phyloP scores from a whole-genome alignment of 1,140 invertebrate genomes.

The Habropoda laboriosa region DNA sequence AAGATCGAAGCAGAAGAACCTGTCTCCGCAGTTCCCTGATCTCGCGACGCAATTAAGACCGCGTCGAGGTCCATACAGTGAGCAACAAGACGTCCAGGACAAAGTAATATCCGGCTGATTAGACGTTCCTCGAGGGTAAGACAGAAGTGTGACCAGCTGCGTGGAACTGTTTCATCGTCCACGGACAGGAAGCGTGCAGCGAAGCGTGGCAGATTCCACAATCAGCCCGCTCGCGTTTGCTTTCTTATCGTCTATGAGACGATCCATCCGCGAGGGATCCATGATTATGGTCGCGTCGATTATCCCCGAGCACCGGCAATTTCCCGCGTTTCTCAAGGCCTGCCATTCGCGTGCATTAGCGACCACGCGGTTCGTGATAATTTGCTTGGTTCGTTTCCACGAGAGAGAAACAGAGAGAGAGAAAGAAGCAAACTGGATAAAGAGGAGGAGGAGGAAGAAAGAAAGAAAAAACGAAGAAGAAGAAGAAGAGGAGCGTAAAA shows the following conservation, averaged over 20 bases:
- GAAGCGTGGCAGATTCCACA: conserved; percentile 39
- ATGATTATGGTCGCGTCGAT: conserved; percentile 36
- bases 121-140: conserved; percentile 2
- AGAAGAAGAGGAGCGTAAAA: neutral
- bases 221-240: conserved; percentile 7
- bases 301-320: conserved; percentile 8
- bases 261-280: conserved; percentile 23
- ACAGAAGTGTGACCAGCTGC: neutral
- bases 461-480: neutral
- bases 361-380: conserved; percentile 27
- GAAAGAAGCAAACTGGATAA: too few species aligned
- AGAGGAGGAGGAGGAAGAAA: neutral
- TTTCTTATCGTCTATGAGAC: conserved; percentile 25
- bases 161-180: neutral
- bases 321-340: conserved; percentile 33
- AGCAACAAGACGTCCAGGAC: neutral
- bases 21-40: neutral
- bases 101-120: conserved; percentile 28
- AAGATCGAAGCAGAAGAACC: neutral
- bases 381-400: conserved; percentile 19
- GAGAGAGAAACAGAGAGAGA: too few species aligned
- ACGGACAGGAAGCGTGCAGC: conserved; percentile 28
- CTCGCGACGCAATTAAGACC: neutral
- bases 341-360: conserved; percentile 28
- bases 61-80: neutral